Conservation (phyloP, 2,888 invertebrate species). For the Sarcophaga rosellei region DNA sequence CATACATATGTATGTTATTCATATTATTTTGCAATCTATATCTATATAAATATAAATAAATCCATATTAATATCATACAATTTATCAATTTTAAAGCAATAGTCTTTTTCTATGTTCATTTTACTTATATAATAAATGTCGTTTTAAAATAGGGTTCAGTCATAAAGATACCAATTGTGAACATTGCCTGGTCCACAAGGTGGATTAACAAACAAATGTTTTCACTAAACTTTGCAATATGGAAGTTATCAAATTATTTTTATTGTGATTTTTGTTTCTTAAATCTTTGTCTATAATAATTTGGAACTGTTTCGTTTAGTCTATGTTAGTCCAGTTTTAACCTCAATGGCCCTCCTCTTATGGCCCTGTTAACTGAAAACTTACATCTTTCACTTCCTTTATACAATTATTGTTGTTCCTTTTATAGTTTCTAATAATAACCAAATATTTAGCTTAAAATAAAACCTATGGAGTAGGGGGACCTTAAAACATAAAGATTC, state of each 20-base stretch:
- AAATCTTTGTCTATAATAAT: not conserved
- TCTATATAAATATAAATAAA: constrained; percentile 25
- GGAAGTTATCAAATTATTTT: not conserved
- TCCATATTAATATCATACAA: constrained; percentile 63
- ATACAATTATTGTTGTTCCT: constrained; percentile 8
- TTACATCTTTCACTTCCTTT: constrained; percentile 47
- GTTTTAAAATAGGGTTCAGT: constrained; percentile 55
- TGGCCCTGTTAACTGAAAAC: constrained; percentile 50
- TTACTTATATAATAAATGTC: constrained; percentile 61
- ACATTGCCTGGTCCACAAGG: constrained; percentile 23
- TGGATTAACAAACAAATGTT: constrained; percentile 41
- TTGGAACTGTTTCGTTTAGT: constrained; percentile 1
- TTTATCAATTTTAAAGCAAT: constrained; percentile 52
- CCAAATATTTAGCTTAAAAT: constrained; percentile 36
- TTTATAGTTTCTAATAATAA: constrained; percentile 5
- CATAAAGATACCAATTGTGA: constrained; percentile 40
- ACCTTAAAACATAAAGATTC: constrained; percentile 56
- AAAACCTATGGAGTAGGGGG: constrained; percentile 29
- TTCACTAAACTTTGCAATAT: constrained; percentile 11
- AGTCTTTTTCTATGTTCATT: constrained; percentile 58
- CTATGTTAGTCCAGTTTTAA: constrained; percentile 31
- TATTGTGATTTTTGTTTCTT: not conserved
- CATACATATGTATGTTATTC: not conserved
- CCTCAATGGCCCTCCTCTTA: constrained; percentile 5
- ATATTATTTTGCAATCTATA: constrained; percentile 14